Base-by-base conservation (phyloP, 2,113 vertebrate species). In the Anoura caudifer region DNA sequence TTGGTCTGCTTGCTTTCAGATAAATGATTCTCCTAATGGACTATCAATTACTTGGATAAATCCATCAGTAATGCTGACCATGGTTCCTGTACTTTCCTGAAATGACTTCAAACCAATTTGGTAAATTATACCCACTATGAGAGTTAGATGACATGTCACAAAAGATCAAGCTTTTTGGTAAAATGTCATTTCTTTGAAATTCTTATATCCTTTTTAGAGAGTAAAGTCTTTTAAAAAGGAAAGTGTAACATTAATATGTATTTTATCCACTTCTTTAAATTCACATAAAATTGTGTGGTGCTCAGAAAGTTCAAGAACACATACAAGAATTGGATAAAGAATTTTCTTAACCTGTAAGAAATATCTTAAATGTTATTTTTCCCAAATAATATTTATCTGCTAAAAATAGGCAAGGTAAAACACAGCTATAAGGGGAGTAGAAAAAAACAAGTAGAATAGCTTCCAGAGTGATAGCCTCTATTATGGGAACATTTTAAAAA, bases 11-110 rank as follows among this genome's bases (percentile, higher is more conserved):
- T 97, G 69, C 77, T 98, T 97, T 98, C 95, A 96, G 93, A 98
- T 95, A 96, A 98, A 97, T 98, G 92, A 97, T 96, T 97, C 87
- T 95, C 87, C 96, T 98, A 98, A 98, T 98, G 97, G 97, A 98
- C 95, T 97, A 98, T 95, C 94, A 98, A 98, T 87, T 98, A 93
- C 93, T 94, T 94, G 72, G 90, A 96, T 97, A 97, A 97, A 92
- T 97, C 95, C 97, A 98, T 98, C 97, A 98, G 79, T 76, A 93
- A 97, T 98, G 96, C 97, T 98, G 97, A 96, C 91, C 82, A 73
- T 91, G 65, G 83, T 45, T 98, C 52, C 38, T 96, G 22, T 79
- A 97, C 95, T 97, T 96, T 98, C 83, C 92, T 98, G 96, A 98
- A 97, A 98, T 0, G n/a, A 69, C 95, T 96, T 91, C 80, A 97